These are phyloP conservation scores for Suricata suricatta DNA, from an alignment of 2,113 vertebrate genomes.

Conservation along the genomic window DNA sequence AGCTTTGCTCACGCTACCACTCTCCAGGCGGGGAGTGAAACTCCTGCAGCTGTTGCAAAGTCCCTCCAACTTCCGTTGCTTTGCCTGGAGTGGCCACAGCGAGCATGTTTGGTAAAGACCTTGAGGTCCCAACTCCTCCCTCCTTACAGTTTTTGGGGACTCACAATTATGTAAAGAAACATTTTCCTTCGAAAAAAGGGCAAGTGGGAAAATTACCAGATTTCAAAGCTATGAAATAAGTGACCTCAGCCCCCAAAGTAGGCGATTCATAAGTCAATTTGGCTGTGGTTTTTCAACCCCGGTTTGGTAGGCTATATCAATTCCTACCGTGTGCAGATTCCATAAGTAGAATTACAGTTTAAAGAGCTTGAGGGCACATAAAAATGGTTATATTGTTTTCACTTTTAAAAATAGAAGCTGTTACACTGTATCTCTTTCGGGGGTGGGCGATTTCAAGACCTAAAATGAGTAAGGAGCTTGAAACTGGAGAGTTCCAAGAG, in stretches of 20 bases:
- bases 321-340: constrained; percentile 31
- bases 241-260: not conserved
- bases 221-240: constrained; percentile 14
- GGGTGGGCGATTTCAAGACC: not conserved
- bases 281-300: constrained; percentile 14
- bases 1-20: not conserved
- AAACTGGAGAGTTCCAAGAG: not conserved
- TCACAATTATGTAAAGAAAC: not conserved
- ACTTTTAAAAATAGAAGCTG: not conserved
- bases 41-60: constrained; percentile 77
- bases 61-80: constrained; percentile 74
- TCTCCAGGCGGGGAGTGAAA: constrained; percentile 34
- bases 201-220: not conserved
- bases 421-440: constrained; percentile 19
- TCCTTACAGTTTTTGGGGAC: not conserved
- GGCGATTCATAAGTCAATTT: not conserved
- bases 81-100: constrained; percentile 55
- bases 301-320: not conserved
- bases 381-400: not conserved
- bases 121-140: not conserved
- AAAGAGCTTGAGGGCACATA: not conserved
- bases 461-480: not conserved
- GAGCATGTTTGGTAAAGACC: constrained; percentile 37
- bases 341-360: constrained; percentile 24
- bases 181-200: not conserved